Evolutionary conservation across 2,113 vertebrate species (phyloP), one percentile per base, ranked within the genome.

Genomic region (Grallaria varia): DNA sequence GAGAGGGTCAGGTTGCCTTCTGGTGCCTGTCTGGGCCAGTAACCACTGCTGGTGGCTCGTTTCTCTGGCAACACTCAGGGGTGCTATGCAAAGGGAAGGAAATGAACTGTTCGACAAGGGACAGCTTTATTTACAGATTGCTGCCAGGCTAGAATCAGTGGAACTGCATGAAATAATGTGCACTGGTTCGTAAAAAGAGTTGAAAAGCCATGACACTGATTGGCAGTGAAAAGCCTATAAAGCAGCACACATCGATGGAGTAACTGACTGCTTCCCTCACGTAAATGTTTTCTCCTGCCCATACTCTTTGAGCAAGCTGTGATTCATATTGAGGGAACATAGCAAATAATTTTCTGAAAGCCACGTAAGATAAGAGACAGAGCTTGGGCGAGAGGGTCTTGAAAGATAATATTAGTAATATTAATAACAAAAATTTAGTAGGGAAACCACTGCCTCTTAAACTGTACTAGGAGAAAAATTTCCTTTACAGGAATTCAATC

Each of bases 1-100:
- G 85, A 96, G 80, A 75, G 56, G 74, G 69, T 81, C 77, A 60
- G 53, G 63, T 82, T 94, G 79, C 90, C 91, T 96, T 96, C 88
- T 88, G 90, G 58, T 87, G 75, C 66, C 75, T 91, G 69, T 84
- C 90, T 91, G 45, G 60, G 60, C 87, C 64, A 76, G 74, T 83
- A 69, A 78, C 31, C 35, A 6, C 56, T 74, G 64, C 4, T 45
- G 80, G 79, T 55, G 50, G n/a, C 45, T 84, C 28, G 5, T 66
- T 93, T 89, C 68, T 84, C 66, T 0, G 0, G 83, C 53, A 37
- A 9, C 80, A 45, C 35, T 81, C 66, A 45, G 83, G 78, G 76
- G 64, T 79, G 68, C 86, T 56, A 45, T 77, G 50, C 66, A 67
- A 75, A 84, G 39, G 66, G 77, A 86, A 86, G 55, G 84, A 49